A percentile compares a stretch with the other conserved stretches of the same genome.
Evolutionary conservation across 1,140 invertebrate species (phyloP).

Genomic region (Pseudomyrmex sp.): DNA sequence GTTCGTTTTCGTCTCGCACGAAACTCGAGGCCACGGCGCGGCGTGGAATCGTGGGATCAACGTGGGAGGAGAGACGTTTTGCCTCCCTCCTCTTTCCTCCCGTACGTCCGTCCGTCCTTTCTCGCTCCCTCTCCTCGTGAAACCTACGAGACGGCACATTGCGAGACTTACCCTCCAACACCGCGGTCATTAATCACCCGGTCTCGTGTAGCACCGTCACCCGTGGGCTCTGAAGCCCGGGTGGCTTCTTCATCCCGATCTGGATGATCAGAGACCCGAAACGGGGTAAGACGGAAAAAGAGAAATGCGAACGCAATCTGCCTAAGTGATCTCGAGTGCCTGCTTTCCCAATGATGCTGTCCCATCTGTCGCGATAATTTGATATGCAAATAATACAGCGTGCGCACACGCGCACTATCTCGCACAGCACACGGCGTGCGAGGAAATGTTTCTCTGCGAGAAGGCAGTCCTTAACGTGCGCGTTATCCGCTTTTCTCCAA

Average conservation of each 20-base stretch:
- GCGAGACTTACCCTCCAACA: slow-evolving; percentile 74
- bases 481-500: neutral
- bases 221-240: slow-evolving; percentile 68
- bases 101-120: too few relatives aligned
- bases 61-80: slow-evolving; percentile 46
- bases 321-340: slow-evolving; percentile 70
- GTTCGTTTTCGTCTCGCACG: slow-evolving; percentile 59
- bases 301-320: slow-evolving; percentile 78
- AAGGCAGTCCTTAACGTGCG: neutral
- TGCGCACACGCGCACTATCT: neutral
- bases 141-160: slow-evolving; percentile 59
- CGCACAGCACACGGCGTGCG: neutral
- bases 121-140: neutral
- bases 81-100: neutral
- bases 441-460: neutral
- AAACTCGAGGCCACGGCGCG: slow-evolving; percentile 60
- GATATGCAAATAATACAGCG: slow-evolving; percentile 32
- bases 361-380: slow-evolving; percentile 69
- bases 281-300: slow-evolving; percentile 1
- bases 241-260: slow-evolving; percentile 74
- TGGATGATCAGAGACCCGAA: slow-evolving; percentile 61
- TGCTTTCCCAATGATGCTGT: slow-evolving; percentile 20
- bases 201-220: slow-evolving; percentile 64
- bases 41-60: slow-evolving; percentile 65
- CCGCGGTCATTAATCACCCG: slow-evolving; percentile 82